Evolutionary conservation across 2,113 vertebrate genomes (phyloP).

Genomic region (Phaethornis superciliosus): DNA sequence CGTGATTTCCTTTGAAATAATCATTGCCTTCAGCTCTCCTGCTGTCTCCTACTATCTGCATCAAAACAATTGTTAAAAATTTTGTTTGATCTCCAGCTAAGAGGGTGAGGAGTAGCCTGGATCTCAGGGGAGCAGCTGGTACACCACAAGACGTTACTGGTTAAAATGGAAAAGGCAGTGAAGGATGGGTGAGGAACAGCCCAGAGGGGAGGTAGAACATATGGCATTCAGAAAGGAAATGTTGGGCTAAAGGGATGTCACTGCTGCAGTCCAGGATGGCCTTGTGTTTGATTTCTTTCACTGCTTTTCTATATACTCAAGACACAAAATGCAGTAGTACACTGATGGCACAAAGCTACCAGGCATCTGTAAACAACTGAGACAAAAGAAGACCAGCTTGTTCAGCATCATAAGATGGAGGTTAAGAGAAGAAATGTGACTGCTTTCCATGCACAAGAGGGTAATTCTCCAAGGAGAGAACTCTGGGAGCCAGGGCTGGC

Average conservation of each 20-base stretch:
- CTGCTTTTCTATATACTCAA: conserved; percentile 17
- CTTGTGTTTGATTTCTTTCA: background rate
- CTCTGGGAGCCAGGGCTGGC: background rate
- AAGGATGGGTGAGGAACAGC: background rate
- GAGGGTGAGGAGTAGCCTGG: background rate
- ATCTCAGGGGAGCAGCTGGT: background rate
- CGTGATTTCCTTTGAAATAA: background rate
- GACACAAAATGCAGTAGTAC: background rate
- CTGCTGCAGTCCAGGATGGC: background rate
- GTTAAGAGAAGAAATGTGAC: background rate
- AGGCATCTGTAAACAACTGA: conserved; percentile 17
- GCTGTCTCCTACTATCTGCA: background rate
- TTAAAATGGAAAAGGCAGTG: background rate
- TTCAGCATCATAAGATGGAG: background rate
- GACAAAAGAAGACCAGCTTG: background rate
- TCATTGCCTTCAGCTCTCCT: background rate
- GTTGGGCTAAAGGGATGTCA: background rate
- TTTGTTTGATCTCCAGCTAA: background rate
- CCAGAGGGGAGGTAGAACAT: background rate
- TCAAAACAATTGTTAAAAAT: background rate
- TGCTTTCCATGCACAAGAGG: background rate
- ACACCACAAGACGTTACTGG: background rate
- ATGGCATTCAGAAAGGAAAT: background rate
- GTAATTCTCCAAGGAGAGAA: background rate
- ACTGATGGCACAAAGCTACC: conserved; percentile 24